Conservation (phyloP, 1,140 invertebrate genomes). For the Aphaenogaster rudis region DNA sequence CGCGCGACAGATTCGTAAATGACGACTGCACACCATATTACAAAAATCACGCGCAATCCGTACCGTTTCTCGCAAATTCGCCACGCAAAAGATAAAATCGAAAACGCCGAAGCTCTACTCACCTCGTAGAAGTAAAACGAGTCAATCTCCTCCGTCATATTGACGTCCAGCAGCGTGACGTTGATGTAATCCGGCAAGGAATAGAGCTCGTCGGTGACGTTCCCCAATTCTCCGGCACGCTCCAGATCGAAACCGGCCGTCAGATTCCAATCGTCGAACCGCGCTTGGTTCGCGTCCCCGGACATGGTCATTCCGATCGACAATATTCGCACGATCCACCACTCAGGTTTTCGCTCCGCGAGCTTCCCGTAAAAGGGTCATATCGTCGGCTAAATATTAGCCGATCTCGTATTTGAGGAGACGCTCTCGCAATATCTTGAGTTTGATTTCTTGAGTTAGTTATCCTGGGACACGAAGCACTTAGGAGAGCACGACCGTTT, state of each 20-base stretch:
- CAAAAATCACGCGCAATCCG: neutral
- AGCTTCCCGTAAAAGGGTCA: conserved; percentile 47
- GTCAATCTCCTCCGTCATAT: conserved; percentile 79
- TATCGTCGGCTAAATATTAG: conserved; percentile 48
- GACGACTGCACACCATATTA: neutral
- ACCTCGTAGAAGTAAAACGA: conserved; percentile 85
- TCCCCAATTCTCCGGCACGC: neutral
- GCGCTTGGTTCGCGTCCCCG: conserved; percentile 15
- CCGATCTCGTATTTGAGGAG: conserved; percentile 30
- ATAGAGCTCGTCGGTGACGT: conserved; percentile 31
- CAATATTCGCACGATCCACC: neutral
- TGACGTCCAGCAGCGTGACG: conserved; percentile 68
- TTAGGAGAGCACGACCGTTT: neutral
- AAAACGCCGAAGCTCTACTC: conserved; percentile 32
- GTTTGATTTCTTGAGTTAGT: neutral
- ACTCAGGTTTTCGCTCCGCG: conserved; percentile 41
- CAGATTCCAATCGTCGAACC: conserved; percentile 58
- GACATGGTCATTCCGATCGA: conserved; percentile 55
- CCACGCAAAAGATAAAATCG: neutral
- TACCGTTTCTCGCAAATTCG: neutral
- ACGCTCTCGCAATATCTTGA: neutral
- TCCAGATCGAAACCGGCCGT: conserved; percentile 44
- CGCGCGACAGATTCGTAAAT: neutral
- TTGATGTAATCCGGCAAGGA: conserved; percentile 61
- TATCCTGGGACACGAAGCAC: neutral